Percentiles rank a stretch among this genome's conserved stretches.
These are phyloP conservation scores for Varecia variegata DNA, from an alignment of 2,797 vertebrate species.

Conservation along the genomic window DNA sequence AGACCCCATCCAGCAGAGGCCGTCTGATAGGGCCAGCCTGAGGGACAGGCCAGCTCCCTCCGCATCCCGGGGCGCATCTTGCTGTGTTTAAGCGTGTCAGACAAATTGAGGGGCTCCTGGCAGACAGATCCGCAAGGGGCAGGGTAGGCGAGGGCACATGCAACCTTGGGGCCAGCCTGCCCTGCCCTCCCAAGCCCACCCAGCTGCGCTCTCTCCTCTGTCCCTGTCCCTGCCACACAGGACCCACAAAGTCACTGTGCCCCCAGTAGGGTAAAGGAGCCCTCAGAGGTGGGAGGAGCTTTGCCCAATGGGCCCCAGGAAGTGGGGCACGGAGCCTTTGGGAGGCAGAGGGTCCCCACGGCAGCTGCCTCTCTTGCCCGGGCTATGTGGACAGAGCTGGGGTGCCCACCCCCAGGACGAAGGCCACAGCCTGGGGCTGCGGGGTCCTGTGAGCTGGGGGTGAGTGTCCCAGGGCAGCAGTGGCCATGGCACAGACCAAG, in stretches of 20 bases:
- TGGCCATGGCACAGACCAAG: neutral
- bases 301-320: neutral
- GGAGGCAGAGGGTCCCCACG: neutral
- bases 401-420: neutral
- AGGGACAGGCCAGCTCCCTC: neutral
- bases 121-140: conserved; percentile 83
- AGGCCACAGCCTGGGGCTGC: neutral
- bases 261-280: neutral
- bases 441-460: neutral
- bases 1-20: neutral
- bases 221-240: conserved; percentile 55
- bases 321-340: too few relatives aligned
- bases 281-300: neutral
- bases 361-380: neutral
- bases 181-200: neutral
- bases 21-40: neutral
- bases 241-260: neutral
- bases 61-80: conserved; percentile 72
- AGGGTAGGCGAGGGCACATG: conserved; percentile 64
- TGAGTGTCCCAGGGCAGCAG: neutral
- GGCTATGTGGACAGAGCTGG: neutral
- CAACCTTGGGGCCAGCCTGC: neutral
- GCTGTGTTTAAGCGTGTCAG: conserved; percentile 83
- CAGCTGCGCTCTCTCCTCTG: neutral
- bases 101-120: conserved; percentile 88